Evolutionary conservation across 2,888 invertebrate genomes (phyloP).

Genomic region (Agrochola circellaris): DNA sequence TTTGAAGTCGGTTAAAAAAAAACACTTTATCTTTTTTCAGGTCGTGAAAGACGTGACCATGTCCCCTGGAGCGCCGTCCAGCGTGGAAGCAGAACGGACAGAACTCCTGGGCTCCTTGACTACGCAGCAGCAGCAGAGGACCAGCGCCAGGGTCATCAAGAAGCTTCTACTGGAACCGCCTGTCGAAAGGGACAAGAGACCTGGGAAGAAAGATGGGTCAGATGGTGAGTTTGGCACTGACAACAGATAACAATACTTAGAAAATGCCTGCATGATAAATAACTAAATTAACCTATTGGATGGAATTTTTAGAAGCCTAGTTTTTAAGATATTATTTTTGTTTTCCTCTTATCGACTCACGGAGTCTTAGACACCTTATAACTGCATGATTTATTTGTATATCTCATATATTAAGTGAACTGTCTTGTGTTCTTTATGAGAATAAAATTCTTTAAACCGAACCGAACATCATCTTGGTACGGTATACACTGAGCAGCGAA

Average conservation of each 20-base stretch:
- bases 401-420: too few species aligned
- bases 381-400: too few species aligned
- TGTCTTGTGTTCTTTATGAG: too few species aligned
- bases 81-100: slow-evolving; percentile 77
- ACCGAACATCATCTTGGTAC: neutral
- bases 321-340: too few species aligned
- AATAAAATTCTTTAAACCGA: too few species aligned
- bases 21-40: slow-evolving; percentile 48
- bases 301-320: too few species aligned
- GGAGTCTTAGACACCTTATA: too few species aligned
- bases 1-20: neutral
- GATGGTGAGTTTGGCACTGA: slow-evolving; percentile 67
- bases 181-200: slow-evolving; percentile 77
- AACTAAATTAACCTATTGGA: too few species aligned
- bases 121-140: slow-evolving; percentile 91
- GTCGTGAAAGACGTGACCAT: slow-evolving; percentile 73
- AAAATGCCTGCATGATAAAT: too few species aligned
- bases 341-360: too few species aligned
- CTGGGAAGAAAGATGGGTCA: slow-evolving; percentile 70
- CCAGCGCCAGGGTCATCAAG: slow-evolving; percentile 95
- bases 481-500: neutral
- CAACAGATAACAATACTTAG: neutral
- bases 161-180: slow-evolving; percentile 93
- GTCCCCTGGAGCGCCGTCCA: slow-evolving; percentile 72
- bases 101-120: slow-evolving; percentile 93